phyloP scores from a whole-genome alignment of 2,797 vertebrate genomes.

The Ispidina lecontei region DNA sequence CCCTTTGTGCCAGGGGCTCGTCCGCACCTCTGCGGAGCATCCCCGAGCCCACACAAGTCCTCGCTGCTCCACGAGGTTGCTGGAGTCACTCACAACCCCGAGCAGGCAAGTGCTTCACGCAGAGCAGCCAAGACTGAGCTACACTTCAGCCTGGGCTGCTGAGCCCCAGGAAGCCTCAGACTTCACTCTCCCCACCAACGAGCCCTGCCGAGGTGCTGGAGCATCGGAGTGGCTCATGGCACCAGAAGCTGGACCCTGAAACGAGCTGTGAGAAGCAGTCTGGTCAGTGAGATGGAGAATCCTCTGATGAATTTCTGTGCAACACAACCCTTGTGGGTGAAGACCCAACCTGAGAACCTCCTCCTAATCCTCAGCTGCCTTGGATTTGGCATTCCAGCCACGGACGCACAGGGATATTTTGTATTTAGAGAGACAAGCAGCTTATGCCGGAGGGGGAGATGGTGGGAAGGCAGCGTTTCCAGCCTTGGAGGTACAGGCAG shows the following conservation, averaged over 20 bases:
- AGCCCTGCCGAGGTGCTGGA: neutral
- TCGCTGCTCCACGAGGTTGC: rapidly evolving
- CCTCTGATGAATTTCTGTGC: neutral
- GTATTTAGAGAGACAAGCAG: neutral
- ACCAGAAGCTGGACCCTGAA: rapidly evolving
- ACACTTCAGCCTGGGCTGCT: rapidly evolving
- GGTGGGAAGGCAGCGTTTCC: rapidly evolving
- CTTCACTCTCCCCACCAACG: neutral
- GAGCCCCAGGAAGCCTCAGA: neutral
- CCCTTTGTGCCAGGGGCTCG: neutral
- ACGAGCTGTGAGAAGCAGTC: rapidly evolving
- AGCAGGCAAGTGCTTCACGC: neutral
- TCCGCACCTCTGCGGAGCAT: neutral
- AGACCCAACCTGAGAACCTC: neutral
- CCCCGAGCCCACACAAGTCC: neutral
- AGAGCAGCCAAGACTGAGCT: neutral
- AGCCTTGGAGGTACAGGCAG: neutral
- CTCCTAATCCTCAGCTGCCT: neutral
- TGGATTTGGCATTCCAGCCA: neutral
- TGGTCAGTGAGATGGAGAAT: rapidly evolving
- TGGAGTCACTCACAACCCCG: neutral
- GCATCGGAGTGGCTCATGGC: neutral
- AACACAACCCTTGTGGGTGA: neutral
- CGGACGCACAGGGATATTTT: rapidly evolving
- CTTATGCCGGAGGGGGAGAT: neutral